Base-by-base conservation (phyloP, 2,888 invertebrate species). In the Ichneumoninae sp. region DNA sequence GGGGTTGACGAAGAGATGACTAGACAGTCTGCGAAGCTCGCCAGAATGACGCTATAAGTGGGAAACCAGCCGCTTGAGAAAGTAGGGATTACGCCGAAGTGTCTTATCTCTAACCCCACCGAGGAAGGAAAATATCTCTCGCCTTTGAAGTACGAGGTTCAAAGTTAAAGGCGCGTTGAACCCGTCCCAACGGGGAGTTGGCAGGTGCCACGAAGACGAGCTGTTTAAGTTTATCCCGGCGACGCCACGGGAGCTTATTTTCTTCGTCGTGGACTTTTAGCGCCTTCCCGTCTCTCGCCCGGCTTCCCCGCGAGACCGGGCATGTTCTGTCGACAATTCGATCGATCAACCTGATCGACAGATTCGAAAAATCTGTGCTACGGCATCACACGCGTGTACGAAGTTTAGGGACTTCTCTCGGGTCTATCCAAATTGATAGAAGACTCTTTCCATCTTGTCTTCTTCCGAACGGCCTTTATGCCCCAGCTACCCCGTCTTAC, bases 141-240 rank as follows among this genome's bases (percentile, higher is more conserved):
- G 19, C 54, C 60, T 81, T 81, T 74, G 74, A 81, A 74, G 74
- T 81, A 60, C 26, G 57, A 47, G 66, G 63, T 73, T 68, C 54
- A 68, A 57, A 60, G 57, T 69, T 57, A 50, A 74, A 74, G 74
- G 74, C 73, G 74, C 73, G 65, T 57, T 80, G 68, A 47, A 47
- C 50, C 52, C 36, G 47, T 57, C 68, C 33, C 44, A 44, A n/a
- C 22, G 16, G 50, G 22, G 66, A 40, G 33, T 26, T 44, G 57
- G 44, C 65, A 73, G 44, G 65, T 74, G 68, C 22, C 44, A 44
- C 44, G 57, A 81, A 74, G 50, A 68, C 40, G 40, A 33, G 66
- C 68, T 74, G 60, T 81, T 68, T 60, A 66, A 54, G 66, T 69
- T 74, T 81, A 19, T 68, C 50, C 33, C 30, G 47, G 68, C 50